Percentiles rank a stretch among this genome's conserved stretches.
phyloP scores from a whole-genome alignment of 2,888 invertebrate genomes.

The Hemistola chrysoprasaria region DNA sequence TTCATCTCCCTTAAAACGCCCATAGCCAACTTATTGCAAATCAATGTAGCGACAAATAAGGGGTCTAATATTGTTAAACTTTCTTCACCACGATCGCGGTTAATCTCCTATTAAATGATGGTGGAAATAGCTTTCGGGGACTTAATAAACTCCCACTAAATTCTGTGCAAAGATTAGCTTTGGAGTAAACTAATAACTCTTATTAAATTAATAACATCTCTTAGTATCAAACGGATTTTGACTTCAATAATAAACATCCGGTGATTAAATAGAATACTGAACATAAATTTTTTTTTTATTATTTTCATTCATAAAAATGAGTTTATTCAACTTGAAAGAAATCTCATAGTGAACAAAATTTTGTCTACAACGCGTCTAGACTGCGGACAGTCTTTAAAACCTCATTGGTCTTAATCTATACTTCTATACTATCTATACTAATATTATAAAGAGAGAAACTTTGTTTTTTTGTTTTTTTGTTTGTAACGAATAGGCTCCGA shows the following conservation, averaged over 20 bases:
- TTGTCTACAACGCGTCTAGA: too few relatives aligned
- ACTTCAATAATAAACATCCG: conserved; percentile 1
- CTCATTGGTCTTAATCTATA: not conserved
- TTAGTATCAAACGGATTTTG: too few relatives aligned
- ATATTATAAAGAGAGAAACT: too few relatives aligned
- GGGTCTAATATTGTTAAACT: conserved; percentile 60
- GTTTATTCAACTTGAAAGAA: too few relatives aligned
- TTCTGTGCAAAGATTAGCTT: conserved; percentile 35
- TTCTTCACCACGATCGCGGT: conserved; percentile 43
- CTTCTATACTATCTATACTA: too few relatives aligned
- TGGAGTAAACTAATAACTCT: conserved; percentile 50
- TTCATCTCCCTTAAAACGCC: conserved; percentile 28
- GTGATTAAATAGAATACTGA: too few relatives aligned
- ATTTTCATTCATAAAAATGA: too few relatives aligned
- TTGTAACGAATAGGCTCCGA: too few relatives aligned
- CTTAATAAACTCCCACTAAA: conserved; percentile 45
- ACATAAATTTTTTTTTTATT: too few relatives aligned
- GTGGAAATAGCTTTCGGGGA: conserved; percentile 60
- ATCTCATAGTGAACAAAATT: too few relatives aligned
- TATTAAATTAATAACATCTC: conserved; percentile 14
- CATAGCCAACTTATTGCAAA: conserved; percentile 51
- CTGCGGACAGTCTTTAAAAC: conserved; percentile 3
- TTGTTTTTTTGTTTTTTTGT: too few relatives aligned
- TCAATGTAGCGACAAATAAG: conserved; percentile 61
- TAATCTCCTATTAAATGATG: conserved; percentile 63